phyloP scores from a whole-genome alignment of 2,797 vertebrate species.

The Tarsius wallacei region DNA sequence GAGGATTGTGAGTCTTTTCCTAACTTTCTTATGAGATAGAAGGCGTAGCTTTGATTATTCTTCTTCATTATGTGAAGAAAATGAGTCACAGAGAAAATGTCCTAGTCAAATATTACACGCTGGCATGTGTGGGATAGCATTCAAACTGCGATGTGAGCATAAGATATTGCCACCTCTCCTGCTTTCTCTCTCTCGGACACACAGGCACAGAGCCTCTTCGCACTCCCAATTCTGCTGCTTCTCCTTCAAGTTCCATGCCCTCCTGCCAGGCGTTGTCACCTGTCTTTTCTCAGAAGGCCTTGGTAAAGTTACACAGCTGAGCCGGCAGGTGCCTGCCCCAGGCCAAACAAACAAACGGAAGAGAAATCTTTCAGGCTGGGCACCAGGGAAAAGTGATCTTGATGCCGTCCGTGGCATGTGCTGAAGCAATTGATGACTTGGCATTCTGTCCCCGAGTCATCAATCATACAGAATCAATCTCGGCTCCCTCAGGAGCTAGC shows the following conservation, averaged over 20 bases:
- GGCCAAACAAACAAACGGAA: slow-evolving; percentile 87
- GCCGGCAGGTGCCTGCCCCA: slow-evolving; percentile 79
- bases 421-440: slow-evolving; percentile 91
- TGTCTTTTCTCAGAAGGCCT: slow-evolving; percentile 81
- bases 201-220: background rate
- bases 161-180: background rate
- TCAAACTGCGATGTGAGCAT: background rate
- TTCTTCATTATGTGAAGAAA: slow-evolving; percentile 43
- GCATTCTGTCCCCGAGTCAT: slow-evolving; percentile 91
- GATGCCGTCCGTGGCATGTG: slow-evolving; percentile 90
- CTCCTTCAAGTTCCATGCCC: slow-evolving; percentile 54
- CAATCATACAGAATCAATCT: slow-evolving; percentile 93
- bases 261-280: slow-evolving; percentile 79
- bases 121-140: background rate
- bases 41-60: slow-evolving; percentile 27
- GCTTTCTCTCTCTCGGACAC: background rate
- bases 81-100: slow-evolving; percentile 25
- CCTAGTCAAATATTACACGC: background rate
- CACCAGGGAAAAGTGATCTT: slow-evolving; percentile 91
- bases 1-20: background rate
- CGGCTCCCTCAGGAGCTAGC: slow-evolving; percentile 89
- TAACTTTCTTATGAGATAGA: background rate
- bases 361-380: slow-evolving; percentile 86
- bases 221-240: slow-evolving; percentile 29
- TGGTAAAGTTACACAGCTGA: slow-evolving; percentile 76